A percentile compares a stretch with the other conserved stretches of the same genome.
phyloP scores from a whole-genome alignment of 2,797 vertebrate species.

The Manis pentadactyla region DNA sequence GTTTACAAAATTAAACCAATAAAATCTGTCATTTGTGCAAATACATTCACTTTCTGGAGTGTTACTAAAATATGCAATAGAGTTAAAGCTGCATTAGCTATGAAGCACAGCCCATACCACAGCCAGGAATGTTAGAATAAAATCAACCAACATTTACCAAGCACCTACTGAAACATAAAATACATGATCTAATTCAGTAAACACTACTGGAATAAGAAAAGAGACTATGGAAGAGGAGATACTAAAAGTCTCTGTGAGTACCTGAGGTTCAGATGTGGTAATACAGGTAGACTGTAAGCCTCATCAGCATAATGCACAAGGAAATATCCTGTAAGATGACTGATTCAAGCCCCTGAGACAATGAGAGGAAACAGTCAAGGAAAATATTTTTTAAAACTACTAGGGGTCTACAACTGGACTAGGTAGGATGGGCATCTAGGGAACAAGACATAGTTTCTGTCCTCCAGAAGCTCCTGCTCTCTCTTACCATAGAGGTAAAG shows the following conservation, averaged over 20 bases:
- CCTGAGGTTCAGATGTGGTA: not conserved
- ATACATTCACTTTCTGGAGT: slow-evolving; percentile 64
- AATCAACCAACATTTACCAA: slow-evolving; percentile 27
- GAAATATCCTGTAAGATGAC: not conserved
- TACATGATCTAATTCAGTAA: slow-evolving; percentile 29
- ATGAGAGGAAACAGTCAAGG: slow-evolving; percentile 25
- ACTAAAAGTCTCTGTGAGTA: not conserved
- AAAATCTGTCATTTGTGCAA: slow-evolving; percentile 59
- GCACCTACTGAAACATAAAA: slow-evolving; percentile 23
- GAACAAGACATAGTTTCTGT: not conserved
- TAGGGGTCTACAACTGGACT: not conserved
- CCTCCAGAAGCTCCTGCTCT: not conserved
- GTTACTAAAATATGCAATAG: not conserved
- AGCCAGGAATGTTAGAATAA: slow-evolving; percentile 29
- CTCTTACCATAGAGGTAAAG: not conserved
- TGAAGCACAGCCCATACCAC: not conserved
- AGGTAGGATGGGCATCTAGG: not conserved
- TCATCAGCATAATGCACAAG: not conserved
- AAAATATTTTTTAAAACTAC: not conserved
- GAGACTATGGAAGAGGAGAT: not conserved
- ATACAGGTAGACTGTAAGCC: not conserved
- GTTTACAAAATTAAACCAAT: slow-evolving; percentile 59
- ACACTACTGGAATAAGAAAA: slow-evolving; percentile 10
- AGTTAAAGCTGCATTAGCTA: slow-evolving; percentile 32
- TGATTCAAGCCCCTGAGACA: not conserved